phyloP scores from a whole-genome alignment of 1,140 invertebrate species.

The Hetaerina americana region DNA sequence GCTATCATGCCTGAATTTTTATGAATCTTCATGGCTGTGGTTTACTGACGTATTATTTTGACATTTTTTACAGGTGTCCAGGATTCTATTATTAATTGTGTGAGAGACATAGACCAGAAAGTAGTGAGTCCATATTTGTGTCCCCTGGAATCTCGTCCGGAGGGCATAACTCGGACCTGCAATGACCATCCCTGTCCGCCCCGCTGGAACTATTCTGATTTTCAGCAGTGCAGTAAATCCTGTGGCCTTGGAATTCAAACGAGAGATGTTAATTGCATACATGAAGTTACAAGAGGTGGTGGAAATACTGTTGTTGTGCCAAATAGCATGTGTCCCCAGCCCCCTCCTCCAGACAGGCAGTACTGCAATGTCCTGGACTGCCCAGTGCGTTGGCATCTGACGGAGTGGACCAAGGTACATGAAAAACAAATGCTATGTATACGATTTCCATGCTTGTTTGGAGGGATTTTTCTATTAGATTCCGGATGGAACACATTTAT shows the following conservation, averaged over 20 bases:
- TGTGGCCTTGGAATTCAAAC: slow-evolving; percentile 88
- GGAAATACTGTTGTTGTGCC: slow-evolving; percentile 78
- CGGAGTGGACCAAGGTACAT: slow-evolving; percentile 64
- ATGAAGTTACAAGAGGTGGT: slow-evolving; percentile 73
- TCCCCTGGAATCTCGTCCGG: slow-evolving; percentile 66
- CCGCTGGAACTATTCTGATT: slow-evolving; percentile 75
- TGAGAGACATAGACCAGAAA: slow-evolving; percentile 70
- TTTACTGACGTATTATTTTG: too few relatives aligned
- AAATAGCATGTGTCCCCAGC: slow-evolving; percentile 78
- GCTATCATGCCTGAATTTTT: too few relatives aligned
- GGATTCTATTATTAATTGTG: slow-evolving; percentile 83
- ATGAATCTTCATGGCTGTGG: too few relatives aligned
- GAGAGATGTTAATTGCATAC: slow-evolving; percentile 79
- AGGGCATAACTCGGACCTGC: slow-evolving; percentile 78
- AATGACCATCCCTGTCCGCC: slow-evolving; percentile 87
- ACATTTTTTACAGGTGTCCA: slow-evolving; percentile 42
- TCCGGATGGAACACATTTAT: too few relatives aligned
- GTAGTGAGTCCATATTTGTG: slow-evolving; percentile 75
- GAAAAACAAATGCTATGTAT: neutral
- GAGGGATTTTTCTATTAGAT: neutral
- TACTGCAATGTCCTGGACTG: slow-evolving; percentile 88
- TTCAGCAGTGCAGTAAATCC: slow-evolving; percentile 70
- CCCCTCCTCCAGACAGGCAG: slow-evolving; percentile 67
- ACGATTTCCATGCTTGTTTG: neutral
- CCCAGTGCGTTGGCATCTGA: slow-evolving; percentile 69